Conservation (phyloP, 2,888 invertebrate species). For the Meghimatium bilineatum region DNA sequence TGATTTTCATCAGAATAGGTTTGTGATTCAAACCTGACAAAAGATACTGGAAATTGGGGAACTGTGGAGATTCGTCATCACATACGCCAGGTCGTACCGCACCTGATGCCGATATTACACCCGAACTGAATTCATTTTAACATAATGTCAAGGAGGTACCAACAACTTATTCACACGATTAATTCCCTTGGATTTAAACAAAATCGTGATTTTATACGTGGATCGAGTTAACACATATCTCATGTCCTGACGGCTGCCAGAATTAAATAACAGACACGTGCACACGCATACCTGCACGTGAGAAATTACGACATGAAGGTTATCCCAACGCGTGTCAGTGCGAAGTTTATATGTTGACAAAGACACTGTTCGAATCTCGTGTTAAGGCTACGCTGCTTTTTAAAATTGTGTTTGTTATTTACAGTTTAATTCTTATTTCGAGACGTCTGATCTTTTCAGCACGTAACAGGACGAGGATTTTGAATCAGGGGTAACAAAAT, state of each 20-base stretch:
- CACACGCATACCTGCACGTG: slow-evolving; percentile 31
- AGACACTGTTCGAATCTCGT: background rate
- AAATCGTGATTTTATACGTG: background rate
- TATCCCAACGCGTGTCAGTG: background rate
- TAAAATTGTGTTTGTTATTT: background rate
- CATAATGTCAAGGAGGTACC: background rate
- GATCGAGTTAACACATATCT: background rate
- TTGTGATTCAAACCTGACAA: too few species aligned
- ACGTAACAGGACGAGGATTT: background rate
- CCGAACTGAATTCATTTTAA: too few species aligned
- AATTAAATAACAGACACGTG: slow-evolving; percentile 8
- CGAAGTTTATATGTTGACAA: slow-evolving; percentile 8
- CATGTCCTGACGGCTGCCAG: background rate
- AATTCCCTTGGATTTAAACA: background rate
- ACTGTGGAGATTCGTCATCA: too few species aligned
- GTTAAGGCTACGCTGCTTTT: background rate
- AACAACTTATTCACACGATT: background rate
- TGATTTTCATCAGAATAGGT: too few species aligned
- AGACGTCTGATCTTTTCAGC: background rate
- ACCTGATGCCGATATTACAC: too few species aligned
- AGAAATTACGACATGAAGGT: slow-evolving; percentile 21
- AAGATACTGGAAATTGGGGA: too few species aligned
- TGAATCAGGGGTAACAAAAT: background rate
- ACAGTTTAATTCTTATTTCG: background rate
- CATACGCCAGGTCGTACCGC: too few species aligned